Base-by-base conservation (phyloP, 2,888 invertebrate species). In the Brachypterus glaber region DNA sequence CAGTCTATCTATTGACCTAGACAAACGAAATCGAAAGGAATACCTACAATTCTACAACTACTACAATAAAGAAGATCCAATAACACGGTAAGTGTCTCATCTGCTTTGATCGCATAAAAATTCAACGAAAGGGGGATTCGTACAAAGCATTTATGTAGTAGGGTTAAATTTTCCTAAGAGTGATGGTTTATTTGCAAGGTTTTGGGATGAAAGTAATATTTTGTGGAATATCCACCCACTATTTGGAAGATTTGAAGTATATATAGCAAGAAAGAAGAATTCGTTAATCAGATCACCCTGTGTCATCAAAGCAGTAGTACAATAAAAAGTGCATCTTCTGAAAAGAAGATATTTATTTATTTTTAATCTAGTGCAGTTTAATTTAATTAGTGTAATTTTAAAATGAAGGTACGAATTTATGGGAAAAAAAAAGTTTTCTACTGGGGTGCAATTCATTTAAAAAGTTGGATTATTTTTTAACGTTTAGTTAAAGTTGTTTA, bases 131-230 rank as follows among this genome's bases (percentile, higher is more conserved):
- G 38, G 40, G 44, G 44, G 44, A 32, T 33, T 31, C 35, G 31
- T 35, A 36, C 30, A 17, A 7, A 9, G 27, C 8, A 5, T 27
- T 9, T 9, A 21, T 9, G 27, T 39, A 41, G 52, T 55, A 55
- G 53, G 52, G 52, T 53, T 44, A 21, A 37, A 45, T 48, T 41
- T 46, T 49, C 39, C 37, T 35, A 41, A 48, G 45, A 50, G 53
- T 49, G 52, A 53, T 52, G 54, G 51, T 52, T 46, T 46, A 41
- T 45, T 43, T 43, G 52, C 57, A 57, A 56, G 58, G 58, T 59
- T 58, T 59, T 55, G 57, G 57, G 55, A 59, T 58, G 59, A 59
- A 59, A 59, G 58, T 59, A 56, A 49, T 52, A 57, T 52, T 58
- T 56, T 52, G 52, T 52, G 49, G 50, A 51, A 51, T 47, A 49